Conservation (phyloP, 1,140 invertebrate species). For the Drosophila arizonae region DNA sequence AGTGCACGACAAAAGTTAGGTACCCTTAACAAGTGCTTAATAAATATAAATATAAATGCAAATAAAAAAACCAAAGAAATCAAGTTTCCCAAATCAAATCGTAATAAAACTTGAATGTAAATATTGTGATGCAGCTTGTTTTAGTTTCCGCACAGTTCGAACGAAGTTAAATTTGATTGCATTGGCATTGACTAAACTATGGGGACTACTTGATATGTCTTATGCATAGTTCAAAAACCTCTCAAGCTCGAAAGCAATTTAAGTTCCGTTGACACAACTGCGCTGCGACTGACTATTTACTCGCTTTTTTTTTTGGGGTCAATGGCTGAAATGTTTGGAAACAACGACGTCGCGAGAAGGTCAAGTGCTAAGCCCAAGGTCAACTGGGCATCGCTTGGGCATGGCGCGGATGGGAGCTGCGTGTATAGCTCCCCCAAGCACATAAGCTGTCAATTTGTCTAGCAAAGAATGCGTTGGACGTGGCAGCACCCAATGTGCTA, state of each 20-base stretch:
- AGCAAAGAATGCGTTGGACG: neutral
- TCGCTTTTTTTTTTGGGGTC: conserved; percentile 47
- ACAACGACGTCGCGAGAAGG: conserved; percentile 28
- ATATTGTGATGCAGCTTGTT: conserved; percentile 53
- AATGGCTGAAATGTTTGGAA: conserved; percentile 51
- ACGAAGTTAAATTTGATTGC: conserved; percentile 10
- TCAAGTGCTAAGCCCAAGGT: conserved; percentile 32
- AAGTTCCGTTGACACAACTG: conserved; percentile 74
- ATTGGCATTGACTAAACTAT: conserved; percentile 58
- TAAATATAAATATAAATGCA: neutral
- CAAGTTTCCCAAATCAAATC: conserved; percentile 59
- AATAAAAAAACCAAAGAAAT: conserved; percentile 21
- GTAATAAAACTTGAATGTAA: conserved; percentile 40
- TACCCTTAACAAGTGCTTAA: conserved; percentile 1
- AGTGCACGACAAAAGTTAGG: neutral
- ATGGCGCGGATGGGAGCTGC: neutral
- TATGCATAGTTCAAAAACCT: conserved; percentile 66
- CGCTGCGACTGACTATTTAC: conserved; percentile 29
- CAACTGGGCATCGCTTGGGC: conserved; percentile 1
- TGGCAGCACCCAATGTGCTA: conserved; percentile 1
- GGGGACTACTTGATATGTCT: conserved; percentile 9
- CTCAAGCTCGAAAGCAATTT: conserved; percentile 60
- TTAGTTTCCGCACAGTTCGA: conserved; percentile 51
- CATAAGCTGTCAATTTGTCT: conserved; percentile 17
- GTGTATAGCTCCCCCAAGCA: neutral